Percentiles rank a stretch among this genome's conserved stretches.
Conservation (phyloP, 92 coral and sea anemone species). For the Epizoanthus ramosus region DNA sequence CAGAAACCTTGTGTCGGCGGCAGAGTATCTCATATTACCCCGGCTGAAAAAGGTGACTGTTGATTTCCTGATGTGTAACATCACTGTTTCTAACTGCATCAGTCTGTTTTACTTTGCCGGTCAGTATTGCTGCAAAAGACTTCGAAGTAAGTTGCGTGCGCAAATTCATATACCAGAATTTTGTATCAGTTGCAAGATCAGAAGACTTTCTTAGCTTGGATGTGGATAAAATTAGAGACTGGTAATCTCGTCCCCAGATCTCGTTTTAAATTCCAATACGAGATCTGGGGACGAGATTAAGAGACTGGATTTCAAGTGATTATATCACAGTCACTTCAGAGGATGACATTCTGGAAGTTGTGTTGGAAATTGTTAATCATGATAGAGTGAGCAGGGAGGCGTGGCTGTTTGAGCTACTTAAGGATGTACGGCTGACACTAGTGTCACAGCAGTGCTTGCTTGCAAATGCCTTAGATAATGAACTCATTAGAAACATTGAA, state of each 20-base stretch:
- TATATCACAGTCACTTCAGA: constrained; percentile 79
- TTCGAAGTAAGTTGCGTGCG: constrained; percentile 68
- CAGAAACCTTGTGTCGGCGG: constrained; percentile 61
- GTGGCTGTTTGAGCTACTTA: constrained; percentile 70
- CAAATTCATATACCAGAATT: constrained; percentile 71
- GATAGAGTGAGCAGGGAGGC: constrained; percentile 64
- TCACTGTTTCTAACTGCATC: constrained; percentile 77
- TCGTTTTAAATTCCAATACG: too few species aligned
- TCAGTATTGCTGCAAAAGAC: constrained; percentile 60
- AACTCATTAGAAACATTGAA: constrained; percentile 57
- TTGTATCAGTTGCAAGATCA: constrained; percentile 63
- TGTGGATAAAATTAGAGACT: constrained; percentile 74
- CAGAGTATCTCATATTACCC: constrained; percentile 73
- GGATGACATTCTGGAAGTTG: constrained; percentile 76
- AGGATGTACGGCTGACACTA: constrained; percentile 63
- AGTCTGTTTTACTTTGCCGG: constrained; percentile 73
- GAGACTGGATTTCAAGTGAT: constrained; percentile 82
- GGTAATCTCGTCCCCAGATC: too few species aligned
- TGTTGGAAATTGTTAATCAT: constrained; percentile 72
- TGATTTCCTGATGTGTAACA: constrained; percentile 64
- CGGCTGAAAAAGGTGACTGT: constrained; percentile 68
- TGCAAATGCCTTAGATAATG: constrained; percentile 61
- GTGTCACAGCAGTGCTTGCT: constrained; percentile 70
- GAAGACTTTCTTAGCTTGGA: constrained; percentile 72
- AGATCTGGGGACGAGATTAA: too few species aligned